Percentiles rank a stretch among this genome's conserved stretches.
These are phyloP conservation scores for Sebastiscus tertius DNA, from an alignment of 2,797 vertebrate genomes.

Conservation along the genomic window DNA sequence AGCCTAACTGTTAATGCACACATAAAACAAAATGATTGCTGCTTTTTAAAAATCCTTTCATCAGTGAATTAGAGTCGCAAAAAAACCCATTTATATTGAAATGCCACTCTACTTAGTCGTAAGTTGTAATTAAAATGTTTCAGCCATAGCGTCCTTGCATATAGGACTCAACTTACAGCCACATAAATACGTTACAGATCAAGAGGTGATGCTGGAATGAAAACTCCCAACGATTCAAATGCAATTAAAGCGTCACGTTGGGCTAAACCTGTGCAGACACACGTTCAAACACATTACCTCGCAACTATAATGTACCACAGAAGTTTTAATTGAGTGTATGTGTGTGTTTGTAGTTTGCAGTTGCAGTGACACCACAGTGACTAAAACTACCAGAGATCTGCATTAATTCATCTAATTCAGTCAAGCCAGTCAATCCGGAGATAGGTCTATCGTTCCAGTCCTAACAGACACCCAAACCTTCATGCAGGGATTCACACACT, in stretches of 20 bases:
- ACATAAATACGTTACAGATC: neutral
- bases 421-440: too few relatives aligned
- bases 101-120: neutral
- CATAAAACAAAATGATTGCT: neutral
- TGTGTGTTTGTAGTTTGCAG: neutral
- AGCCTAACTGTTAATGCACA: neutral
- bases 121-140: neutral
- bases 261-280: neutral
- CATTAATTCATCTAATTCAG: slow-evolving; percentile 70
- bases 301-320: neutral
- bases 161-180: neutral
- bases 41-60: neutral
- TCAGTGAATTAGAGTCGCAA: neutral
- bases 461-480: neutral
- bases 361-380: slow-evolving; percentile 17
- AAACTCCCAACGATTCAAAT: neutral
- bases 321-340: neutral
- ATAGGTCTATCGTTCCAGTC: too few relatives aligned
- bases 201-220: neutral
- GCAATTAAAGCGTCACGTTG: neutral
- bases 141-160: neutral
- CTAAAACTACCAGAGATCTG: slow-evolving; percentile 63
- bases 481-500: neutral
- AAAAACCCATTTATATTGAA: neutral
- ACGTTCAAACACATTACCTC: neutral